Percentiles rank a stretch among this genome's conserved stretches.
These are phyloP conservation scores for Epicampocera succincta DNA, from an alignment of 2,888 invertebrate genomes.

Conservation along the genomic window DNA sequence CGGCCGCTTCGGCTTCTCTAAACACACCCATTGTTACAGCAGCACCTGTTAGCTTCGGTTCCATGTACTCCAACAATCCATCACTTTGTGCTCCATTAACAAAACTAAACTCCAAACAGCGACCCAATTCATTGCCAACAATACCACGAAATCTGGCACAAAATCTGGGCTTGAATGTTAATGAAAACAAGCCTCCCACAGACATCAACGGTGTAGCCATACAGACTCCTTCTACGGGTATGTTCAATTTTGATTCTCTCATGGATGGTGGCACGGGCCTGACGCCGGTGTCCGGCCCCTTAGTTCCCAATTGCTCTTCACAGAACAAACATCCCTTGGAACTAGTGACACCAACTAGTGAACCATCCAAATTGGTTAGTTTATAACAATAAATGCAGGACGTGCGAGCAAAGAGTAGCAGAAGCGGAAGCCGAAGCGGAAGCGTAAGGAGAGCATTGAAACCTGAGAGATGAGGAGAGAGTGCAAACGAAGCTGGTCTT, in stretches of 20 bases:
- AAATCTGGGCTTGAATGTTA: conserved; percentile 73
- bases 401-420: neutral
- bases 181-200: conserved; percentile 80
- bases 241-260: conserved; percentile 94
- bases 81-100: conserved; percentile 71
- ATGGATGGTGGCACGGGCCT: conserved; percentile 97
- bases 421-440: no score
- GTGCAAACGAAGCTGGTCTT: conserved; percentile 70
- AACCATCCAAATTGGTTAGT: conserved; percentile 90
- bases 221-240: conserved; percentile 93
- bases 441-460: conserved; percentile 47
- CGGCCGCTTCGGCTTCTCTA: conserved; percentile 80
- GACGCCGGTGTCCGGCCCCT: conserved; percentile 90
- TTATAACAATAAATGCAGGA: conserved; percentile 84
- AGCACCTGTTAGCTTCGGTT: conserved; percentile 74
- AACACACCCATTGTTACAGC: conserved; percentile 79
- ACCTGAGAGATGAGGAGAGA: conserved; percentile 62
- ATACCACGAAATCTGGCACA: conserved; percentile 85
- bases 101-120: conserved; percentile 82
- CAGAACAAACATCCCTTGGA: conserved; percentile 88
- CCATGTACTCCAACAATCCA: conserved; percentile 65
- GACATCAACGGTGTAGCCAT: conserved; percentile 91
- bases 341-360: conserved; percentile 87
- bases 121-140: conserved; percentile 88
- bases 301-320: conserved; percentile 87